Percentiles rank a stretch among this genome's conserved stretches.
Conservation (phyloP, 1,140 invertebrate species). For the Probaryconus sp. region DNA sequence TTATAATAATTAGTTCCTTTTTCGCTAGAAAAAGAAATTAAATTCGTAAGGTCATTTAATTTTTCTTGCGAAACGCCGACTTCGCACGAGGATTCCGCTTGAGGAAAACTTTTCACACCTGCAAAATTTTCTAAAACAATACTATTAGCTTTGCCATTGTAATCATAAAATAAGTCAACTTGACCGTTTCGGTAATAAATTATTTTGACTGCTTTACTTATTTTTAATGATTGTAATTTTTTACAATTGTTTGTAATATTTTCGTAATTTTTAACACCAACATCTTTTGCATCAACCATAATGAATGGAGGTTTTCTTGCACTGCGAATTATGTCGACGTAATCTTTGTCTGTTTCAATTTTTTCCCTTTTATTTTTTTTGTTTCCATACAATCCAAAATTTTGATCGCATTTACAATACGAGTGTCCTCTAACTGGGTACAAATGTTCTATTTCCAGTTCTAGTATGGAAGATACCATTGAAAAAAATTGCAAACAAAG, state of each 20-base stretch:
- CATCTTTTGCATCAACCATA: slow-evolving; percentile 25
- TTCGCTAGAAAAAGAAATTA: slow-evolving; percentile 4
- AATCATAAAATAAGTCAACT: slow-evolving; percentile 33
- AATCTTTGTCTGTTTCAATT: slow-evolving; percentile 19
- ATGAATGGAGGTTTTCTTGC: slow-evolving; percentile 29
- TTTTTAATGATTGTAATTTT: slow-evolving; percentile 12
- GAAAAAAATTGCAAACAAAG: background rate
- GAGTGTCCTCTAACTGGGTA: slow-evolving; percentile 8
- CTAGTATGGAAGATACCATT: background rate
- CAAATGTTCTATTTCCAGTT: background rate
- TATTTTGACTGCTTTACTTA: slow-evolving; percentile 35
- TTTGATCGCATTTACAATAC: slow-evolving; percentile 7
- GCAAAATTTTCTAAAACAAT: background rate
- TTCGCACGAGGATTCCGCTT: background rate
- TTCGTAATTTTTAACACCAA: slow-evolving; percentile 32
- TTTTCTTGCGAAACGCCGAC: slow-evolving; percentile 12
- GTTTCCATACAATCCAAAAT: slow-evolving; percentile 3
- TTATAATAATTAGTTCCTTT: too few species aligned
- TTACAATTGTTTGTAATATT: slow-evolving; percentile 2
- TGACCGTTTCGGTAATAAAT: slow-evolving; percentile 36
- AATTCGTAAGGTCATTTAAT: slow-evolving; percentile 11
- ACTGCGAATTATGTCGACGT: slow-evolving; percentile 26
- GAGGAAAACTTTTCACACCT: slow-evolving; percentile 6
- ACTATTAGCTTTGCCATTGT: slow-evolving; percentile 15
- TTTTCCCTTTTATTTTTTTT: slow-evolving; percentile 1